These are phyloP conservation scores for Hapalemur alaotrensis DNA, from an alignment of 2,797 vertebrate species.

Conservation along the genomic window DNA sequence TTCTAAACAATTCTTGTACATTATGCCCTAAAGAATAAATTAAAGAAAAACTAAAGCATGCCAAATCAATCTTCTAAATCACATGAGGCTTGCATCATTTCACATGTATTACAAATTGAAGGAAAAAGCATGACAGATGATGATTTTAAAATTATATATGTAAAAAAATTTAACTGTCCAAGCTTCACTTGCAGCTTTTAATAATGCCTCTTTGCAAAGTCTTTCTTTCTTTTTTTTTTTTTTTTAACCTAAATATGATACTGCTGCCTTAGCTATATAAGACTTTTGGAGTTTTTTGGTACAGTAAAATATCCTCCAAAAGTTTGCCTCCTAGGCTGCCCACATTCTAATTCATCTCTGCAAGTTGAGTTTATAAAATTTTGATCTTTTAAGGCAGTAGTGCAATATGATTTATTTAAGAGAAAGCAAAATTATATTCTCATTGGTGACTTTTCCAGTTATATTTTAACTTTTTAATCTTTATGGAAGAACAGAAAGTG, in stretches of 20 bases:
- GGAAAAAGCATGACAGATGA: background rate
- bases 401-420: conserved; percentile 10
- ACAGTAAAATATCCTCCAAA: conserved; percentile 9
- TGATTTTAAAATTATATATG: background rate
- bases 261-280: background rate
- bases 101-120: conserved; percentile 10
- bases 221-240: conserved; percentile 37
- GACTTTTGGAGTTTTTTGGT: background rate
- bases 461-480: conserved; percentile 33
- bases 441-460: conserved; percentile 66
- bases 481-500: background rate
- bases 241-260: background rate
- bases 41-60: background rate
- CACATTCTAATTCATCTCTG: conserved; percentile 12
- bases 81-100: background rate
- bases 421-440: conserved; percentile 40
- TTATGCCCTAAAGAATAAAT: background rate
- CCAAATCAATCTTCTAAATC: conserved; percentile 35
- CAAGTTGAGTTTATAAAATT: background rate
- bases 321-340: background rate
- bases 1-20: conserved; percentile 45
- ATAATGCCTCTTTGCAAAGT: conserved; percentile 4
- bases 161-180: conserved; percentile 10
- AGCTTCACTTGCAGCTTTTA: conserved; percentile 11
- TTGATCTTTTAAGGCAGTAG: conserved; percentile 24